These are phyloP conservation scores for Malaclemys terrapin DNA, from an alignment of 2,113 vertebrate genomes.

Conservation along the genomic window DNA sequence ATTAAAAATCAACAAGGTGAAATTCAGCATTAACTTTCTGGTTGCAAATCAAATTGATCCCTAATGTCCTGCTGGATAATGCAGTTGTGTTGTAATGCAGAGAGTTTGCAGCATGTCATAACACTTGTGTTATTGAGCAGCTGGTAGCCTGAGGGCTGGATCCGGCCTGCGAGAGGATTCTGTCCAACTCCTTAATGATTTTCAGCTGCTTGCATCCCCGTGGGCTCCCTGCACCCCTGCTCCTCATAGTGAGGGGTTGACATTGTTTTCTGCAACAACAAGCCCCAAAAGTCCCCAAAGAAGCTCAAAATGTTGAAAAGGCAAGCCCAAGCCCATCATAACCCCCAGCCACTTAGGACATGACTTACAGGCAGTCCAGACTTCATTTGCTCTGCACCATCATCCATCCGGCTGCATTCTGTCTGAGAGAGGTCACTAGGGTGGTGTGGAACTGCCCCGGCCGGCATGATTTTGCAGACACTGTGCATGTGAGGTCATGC, in stretches of 20 bases:
- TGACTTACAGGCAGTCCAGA: neutral
- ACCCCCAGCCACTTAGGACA: neutral
- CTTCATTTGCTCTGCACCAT: neutral
- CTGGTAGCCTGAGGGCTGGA: neutral
- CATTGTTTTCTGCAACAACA: neutral
- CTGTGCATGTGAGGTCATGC: neutral
- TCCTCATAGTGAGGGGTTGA: neutral
- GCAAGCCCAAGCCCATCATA: neutral
- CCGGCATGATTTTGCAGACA: neutral
- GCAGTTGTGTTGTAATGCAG: neutral
- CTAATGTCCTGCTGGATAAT: conserved; percentile 1
- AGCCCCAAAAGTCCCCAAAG: neutral
- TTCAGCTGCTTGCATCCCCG: neutral
- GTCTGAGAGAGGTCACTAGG: neutral
- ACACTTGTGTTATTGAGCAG: neutral
- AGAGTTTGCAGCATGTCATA: conserved; percentile 25
- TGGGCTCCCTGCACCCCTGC: neutral
- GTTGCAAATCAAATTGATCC: conserved; percentile 19
- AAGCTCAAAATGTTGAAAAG: neutral
- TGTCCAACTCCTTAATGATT: neutral
- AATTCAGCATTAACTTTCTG: conserved; percentile 8
- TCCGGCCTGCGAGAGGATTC: neutral
- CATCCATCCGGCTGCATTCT: neutral
- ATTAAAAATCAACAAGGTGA: neutral
- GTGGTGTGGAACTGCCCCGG: neutral